phyloP scores from a whole-genome alignment of 2,888 invertebrate species.

The Clistopyga incitator region DNA sequence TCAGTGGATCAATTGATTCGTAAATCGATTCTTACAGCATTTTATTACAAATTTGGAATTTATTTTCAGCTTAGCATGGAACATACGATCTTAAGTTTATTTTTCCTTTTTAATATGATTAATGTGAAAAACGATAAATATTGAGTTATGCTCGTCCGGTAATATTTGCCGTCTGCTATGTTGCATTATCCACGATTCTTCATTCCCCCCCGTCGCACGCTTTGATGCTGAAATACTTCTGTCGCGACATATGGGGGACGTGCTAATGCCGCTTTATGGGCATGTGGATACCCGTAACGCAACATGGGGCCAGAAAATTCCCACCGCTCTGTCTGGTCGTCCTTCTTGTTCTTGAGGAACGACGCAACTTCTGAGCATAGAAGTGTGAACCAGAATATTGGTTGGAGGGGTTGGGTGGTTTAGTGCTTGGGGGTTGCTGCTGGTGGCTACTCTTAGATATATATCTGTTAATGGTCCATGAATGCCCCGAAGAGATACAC shows the following conservation, averaged over 20 bases:
- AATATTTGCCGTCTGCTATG: not conserved
- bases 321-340: conserved; percentile 28
- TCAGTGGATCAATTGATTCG: too few relatives aligned
- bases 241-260: conserved; percentile 78
- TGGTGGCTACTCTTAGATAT: conserved; percentile 58
- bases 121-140: not conserved
- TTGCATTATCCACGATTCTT: not conserved
- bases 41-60: too few relatives aligned
- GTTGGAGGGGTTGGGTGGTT: conserved; percentile 46
- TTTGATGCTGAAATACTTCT: conserved; percentile 69
- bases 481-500: conserved; percentile 35
- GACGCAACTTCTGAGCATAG: conserved; percentile 36
- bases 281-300: conserved; percentile 80
- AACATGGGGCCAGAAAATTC: conserved; percentile 75
- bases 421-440: conserved; percentile 56
- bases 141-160: not conserved
- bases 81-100: too few relatives aligned
- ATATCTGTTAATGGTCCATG: conserved; percentile 48
- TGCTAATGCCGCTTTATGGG: conserved; percentile 82
- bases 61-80: too few relatives aligned
- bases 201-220: not conserved
- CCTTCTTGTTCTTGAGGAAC: conserved; percentile 41
- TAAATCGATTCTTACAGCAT: too few relatives aligned
- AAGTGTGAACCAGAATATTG: conserved; percentile 21
- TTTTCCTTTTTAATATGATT: too few relatives aligned